Evolutionary conservation across 2,113 vertebrate genomes (phyloP).

Genomic region (Cavia aperea): DNA sequence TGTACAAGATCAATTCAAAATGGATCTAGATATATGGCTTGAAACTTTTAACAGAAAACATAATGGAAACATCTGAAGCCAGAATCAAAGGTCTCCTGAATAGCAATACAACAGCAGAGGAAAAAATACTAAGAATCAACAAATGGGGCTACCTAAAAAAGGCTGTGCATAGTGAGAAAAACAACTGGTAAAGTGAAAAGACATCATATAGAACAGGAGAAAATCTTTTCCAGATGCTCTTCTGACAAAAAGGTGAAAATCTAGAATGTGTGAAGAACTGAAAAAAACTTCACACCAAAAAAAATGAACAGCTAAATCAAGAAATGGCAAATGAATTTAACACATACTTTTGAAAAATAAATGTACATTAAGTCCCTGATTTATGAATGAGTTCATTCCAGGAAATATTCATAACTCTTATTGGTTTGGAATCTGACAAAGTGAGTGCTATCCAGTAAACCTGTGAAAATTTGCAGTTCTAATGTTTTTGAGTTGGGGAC

Average conservation of each 20-base stretch:
- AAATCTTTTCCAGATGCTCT: neutral
- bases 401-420: too few species aligned
- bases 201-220: neutral
- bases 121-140: neutral
- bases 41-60: neutral
- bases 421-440: too few species aligned
- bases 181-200: neutral
- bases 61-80: neutral
- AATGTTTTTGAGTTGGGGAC: too few species aligned
- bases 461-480: too few species aligned
- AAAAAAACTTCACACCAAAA: neutral
- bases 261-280: neutral
- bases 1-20: neutral
- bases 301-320: neutral
- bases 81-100: neutral
- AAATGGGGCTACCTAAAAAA: neutral
- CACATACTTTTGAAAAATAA: neutral
- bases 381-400: too few species aligned
- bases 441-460: too few species aligned
- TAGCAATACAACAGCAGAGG: neutral
- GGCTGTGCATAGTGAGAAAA: neutral
- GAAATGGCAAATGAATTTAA: neutral
- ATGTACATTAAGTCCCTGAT: too few species aligned
- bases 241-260: neutral
- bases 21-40: neutral